Percentiles rank a stretch among this genome's conserved stretches.
phyloP scores from a whole-genome alignment of 2,888 invertebrate genomes.

The Cryptus armator region DNA sequence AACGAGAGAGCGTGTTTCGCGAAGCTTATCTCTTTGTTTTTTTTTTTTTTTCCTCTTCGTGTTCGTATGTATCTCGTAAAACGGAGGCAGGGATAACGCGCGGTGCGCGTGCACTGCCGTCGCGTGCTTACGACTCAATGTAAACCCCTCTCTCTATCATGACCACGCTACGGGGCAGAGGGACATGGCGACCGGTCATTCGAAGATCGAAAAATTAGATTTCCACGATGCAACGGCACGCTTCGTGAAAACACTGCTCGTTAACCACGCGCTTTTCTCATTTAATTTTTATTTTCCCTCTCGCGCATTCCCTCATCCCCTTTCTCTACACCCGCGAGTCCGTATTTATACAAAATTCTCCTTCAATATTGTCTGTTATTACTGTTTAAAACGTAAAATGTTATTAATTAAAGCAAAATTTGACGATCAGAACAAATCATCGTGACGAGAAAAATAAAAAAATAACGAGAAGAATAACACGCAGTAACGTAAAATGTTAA shows the following conservation, averaged over 20 bases:
- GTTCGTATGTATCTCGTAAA: slow-evolving; percentile 34
- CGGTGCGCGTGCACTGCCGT: slow-evolving; percentile 50
- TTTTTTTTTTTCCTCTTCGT: slow-evolving; percentile 4
- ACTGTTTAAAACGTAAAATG: not conserved
- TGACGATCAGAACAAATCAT: not conserved
- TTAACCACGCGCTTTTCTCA: slow-evolving; percentile 31
- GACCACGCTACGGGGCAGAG: not conserved
- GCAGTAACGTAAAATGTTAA: slow-evolving; percentile 35
- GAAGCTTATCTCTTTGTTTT: slow-evolving; percentile 19
- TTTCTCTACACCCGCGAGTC: not conserved
- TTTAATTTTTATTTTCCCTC: not conserved
- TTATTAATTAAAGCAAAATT: too few relatives aligned
- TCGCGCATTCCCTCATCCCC: not conserved
- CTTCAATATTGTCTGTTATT: not conserved
- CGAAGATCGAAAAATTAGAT: slow-evolving; percentile 62
- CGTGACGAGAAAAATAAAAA: not conserved
- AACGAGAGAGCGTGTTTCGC: slow-evolving; percentile 46
- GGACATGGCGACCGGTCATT: slow-evolving; percentile 10
- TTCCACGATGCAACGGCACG: slow-evolving; percentile 49
- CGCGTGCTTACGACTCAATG: slow-evolving; percentile 59
- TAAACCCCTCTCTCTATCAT: slow-evolving; percentile 29
- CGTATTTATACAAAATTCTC: not conserved
- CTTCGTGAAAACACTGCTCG: slow-evolving; percentile 38
- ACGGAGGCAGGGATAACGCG: slow-evolving; percentile 48
- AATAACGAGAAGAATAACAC: too few relatives aligned